Evolutionary conservation across 2,888 invertebrate genomes (phyloP).

Genomic region (Tridacna crocea): DNA sequence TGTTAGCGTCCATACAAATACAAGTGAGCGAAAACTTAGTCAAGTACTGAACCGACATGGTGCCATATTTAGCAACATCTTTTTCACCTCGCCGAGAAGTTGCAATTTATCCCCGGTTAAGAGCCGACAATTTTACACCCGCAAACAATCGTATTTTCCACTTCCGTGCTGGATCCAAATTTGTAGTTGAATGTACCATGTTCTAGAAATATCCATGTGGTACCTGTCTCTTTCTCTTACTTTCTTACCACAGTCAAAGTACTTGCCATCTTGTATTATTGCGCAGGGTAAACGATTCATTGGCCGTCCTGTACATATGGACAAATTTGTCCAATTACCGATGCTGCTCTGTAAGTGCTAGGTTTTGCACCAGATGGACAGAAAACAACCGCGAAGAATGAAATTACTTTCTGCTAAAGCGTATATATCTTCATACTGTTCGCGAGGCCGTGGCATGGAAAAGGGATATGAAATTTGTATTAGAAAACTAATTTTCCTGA

Average conservation of each 20-base stretch:
- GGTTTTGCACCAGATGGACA: conserved; percentile 22
- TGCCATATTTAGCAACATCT: conserved; percentile 13
- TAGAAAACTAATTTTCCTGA: no score
- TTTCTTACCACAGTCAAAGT: conserved; percentile 33
- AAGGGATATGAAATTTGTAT: background rate
- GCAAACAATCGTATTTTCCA: conserved; percentile 36
- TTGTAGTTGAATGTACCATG: no score
- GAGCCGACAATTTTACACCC: conserved; percentile 36
- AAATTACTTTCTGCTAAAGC: conserved; percentile 24
- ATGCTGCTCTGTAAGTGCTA: conserved; percentile 41
- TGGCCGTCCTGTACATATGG: conserved; percentile 40
- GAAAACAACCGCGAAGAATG: conserved; percentile 18
- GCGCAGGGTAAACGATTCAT: conserved; percentile 27
- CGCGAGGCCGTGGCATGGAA: background rate
- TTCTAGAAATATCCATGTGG: no score
- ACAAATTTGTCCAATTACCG: conserved; percentile 52
- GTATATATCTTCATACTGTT: background rate
- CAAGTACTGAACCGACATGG: background rate
- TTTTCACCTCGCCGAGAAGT: conserved; percentile 42
- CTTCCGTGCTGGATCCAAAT: background rate
- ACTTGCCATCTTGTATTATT: conserved; percentile 46
- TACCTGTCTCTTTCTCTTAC: no score
- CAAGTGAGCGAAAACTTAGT: no score
- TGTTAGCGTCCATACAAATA: no score
- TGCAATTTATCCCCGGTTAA: conserved; percentile 43